These are phyloP conservation scores for Actias luna DNA, from an alignment of 2,888 invertebrate genomes.

Conservation along the genomic window DNA sequence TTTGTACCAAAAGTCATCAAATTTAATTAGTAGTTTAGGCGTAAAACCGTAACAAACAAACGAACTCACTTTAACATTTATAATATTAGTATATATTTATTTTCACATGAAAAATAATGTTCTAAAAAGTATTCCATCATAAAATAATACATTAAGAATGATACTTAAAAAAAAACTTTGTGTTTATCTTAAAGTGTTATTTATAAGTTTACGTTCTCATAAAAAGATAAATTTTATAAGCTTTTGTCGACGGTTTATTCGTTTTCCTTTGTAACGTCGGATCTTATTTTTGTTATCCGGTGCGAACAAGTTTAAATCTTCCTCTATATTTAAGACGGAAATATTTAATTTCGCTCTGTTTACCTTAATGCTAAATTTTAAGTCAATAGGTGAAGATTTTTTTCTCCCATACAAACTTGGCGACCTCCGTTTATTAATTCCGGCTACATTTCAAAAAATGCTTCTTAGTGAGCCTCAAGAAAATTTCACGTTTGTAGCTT, in stretches of 20 bases:
- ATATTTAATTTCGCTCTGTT: background rate
- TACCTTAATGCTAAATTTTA: background rate
- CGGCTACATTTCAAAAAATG: too few species aligned
- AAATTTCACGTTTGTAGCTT: too few species aligned
- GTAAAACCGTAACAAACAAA: too few species aligned
- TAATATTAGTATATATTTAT: too few species aligned
- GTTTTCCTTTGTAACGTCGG: conserved; percentile 19
- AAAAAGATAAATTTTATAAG: conserved; percentile 29
- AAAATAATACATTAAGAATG: background rate
- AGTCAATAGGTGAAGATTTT: too few species aligned
- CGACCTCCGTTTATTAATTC: too few species aligned
- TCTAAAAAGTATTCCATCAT: background rate
- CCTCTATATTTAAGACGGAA: background rate
- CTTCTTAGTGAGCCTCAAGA: too few species aligned
- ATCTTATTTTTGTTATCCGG: conserved; percentile 21
- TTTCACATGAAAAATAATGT: background rate
- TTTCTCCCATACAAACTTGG: too few species aligned
- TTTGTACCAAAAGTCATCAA: too few species aligned
- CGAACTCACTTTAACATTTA: too few species aligned
- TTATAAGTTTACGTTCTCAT: conserved; percentile 40
- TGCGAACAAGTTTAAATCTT: conserved; percentile 18
- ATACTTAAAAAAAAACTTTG: conserved; percentile 1
- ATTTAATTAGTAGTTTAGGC: too few species aligned
- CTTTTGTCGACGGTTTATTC: conserved; percentile 28
- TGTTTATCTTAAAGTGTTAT: conserved; percentile 23